These are phyloP conservation scores for Eubucco bourcierii DNA, from an alignment of 2,113 vertebrate genomes.

Conservation along the genomic window DNA sequence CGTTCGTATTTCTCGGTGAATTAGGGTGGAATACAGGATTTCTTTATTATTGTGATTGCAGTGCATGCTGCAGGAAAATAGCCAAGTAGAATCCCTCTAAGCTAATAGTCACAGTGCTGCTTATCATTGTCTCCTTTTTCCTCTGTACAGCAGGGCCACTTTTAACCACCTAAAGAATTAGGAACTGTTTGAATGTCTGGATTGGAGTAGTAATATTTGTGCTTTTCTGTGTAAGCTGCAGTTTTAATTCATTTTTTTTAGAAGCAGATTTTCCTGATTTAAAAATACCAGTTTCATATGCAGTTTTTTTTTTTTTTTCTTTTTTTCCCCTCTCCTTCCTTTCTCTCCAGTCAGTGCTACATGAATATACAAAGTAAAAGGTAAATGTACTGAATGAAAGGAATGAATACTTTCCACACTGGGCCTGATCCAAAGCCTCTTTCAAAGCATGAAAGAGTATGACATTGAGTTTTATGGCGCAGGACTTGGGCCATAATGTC, in stretches of 20 bases:
- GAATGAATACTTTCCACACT: constrained; percentile 3
- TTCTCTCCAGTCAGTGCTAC: neutral
- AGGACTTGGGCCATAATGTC: neutral
- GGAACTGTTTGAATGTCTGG: neutral
- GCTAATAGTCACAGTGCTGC: constrained; percentile 53
- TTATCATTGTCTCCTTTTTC: constrained; percentile 37
- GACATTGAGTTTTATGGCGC: neutral
- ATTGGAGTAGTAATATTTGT: constrained; percentile 13
- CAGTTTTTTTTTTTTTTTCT: neutral
- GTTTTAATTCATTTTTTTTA: constrained; percentile 18
- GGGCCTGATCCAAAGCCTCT: neutral
- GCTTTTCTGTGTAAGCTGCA: neutral
- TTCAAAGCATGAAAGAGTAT: neutral
- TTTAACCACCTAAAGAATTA: neutral
- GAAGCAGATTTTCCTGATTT: constrained; percentile 18
- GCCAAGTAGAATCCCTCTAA: constrained; percentile 62
- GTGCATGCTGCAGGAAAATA: constrained; percentile 64
- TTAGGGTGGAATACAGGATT: constrained; percentile 64
- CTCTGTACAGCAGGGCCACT: constrained; percentile 22
- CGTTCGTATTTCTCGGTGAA: constrained; percentile 68
- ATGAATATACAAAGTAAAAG: neutral
- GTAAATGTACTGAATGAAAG: neutral
- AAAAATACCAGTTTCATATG: constrained; percentile 46
- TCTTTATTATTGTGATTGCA: constrained; percentile 59
- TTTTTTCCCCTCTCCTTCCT: no score